Evolutionary conservation across 2,888 invertebrate species (phyloP).

Genomic region (Ischnura elegans): DNA sequence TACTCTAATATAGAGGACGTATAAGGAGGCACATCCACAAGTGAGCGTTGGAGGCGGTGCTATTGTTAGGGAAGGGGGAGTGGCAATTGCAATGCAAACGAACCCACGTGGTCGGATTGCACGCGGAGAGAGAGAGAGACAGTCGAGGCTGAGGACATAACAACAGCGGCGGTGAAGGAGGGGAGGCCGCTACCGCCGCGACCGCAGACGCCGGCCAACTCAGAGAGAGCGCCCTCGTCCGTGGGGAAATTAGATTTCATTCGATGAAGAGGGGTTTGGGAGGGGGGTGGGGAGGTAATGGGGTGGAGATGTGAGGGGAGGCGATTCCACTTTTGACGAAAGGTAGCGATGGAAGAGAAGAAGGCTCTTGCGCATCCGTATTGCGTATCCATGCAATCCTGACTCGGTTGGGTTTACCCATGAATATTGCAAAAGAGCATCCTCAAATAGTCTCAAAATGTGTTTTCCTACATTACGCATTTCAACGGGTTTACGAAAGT

Average conservation of each 20-base stretch:
- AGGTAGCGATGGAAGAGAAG: background rate
- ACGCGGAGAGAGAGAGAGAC: background rate
- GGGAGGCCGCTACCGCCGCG: no score
- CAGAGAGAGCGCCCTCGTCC: background rate
- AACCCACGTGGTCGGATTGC: background rate
- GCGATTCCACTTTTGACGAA: background rate
- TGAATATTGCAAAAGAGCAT: no score
- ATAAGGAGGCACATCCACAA: background rate
- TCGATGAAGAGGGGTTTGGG: background rate
- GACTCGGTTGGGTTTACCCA: no score
- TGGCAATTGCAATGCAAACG: conserved; percentile 23
- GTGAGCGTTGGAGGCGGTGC: background rate
- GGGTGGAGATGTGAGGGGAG: background rate
- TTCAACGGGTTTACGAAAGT: no score
- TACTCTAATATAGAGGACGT: no score
- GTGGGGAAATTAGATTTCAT: conserved; percentile 35
- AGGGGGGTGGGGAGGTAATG: background rate
- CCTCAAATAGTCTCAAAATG: no score
- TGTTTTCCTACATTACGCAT: no score
- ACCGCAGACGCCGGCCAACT: no score
- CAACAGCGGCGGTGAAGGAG: no score
- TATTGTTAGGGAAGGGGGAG: background rate
- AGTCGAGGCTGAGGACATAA: no score
- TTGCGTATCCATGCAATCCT: no score
- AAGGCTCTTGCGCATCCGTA: no score